These are phyloP conservation scores for Lobophora halterata DNA, from an alignment of 2,888 invertebrate genomes.

Conservation along the genomic window DNA sequence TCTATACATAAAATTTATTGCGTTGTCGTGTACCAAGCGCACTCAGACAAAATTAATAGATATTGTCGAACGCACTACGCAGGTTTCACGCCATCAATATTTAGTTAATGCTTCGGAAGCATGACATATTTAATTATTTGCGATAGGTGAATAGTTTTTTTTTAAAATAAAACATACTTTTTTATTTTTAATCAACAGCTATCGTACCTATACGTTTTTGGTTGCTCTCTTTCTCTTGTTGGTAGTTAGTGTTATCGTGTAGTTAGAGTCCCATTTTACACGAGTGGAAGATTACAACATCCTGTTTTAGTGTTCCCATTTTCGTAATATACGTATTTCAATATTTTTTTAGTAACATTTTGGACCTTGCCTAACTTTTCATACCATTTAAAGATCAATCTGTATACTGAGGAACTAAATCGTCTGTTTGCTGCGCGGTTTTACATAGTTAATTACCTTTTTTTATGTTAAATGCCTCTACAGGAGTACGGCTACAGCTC, in stretches of 20 bases:
- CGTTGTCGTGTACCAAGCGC: slow-evolving; percentile 31
- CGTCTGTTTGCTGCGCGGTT: no score
- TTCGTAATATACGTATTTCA: neutral
- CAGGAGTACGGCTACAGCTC: no score
- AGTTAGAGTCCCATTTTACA: slow-evolving; percentile 4
- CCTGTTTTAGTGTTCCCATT: slow-evolving; percentile 2
- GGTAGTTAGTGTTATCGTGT: no score
- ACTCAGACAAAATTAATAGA: slow-evolving; percentile 9
- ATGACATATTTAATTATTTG: slow-evolving; percentile 24
- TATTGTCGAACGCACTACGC: no score
- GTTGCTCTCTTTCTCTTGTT: slow-evolving; percentile 5
- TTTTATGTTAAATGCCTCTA: no score
- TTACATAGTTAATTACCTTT: no score
- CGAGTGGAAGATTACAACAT: slow-evolving; percentile 6
- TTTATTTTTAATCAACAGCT: slow-evolving; percentile 6
- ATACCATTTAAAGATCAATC: no score
- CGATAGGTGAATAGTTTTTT: slow-evolving; percentile 24
- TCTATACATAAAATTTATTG: neutral
- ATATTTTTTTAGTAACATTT: no score
- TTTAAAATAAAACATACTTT: no score
- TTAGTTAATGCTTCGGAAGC: slow-evolving; percentile 22
- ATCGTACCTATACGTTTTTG: slow-evolving; percentile 11
- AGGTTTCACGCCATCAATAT: slow-evolving; percentile 18
- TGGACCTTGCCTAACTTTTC: no score
- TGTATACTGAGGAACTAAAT: no score